A percentile compares a stretch with the other conserved stretches of the same genome.
Evolutionary conservation across 64 coral and sea anemone species (phyloP).

Genomic region (Stichodactyla mertensii): DNA sequence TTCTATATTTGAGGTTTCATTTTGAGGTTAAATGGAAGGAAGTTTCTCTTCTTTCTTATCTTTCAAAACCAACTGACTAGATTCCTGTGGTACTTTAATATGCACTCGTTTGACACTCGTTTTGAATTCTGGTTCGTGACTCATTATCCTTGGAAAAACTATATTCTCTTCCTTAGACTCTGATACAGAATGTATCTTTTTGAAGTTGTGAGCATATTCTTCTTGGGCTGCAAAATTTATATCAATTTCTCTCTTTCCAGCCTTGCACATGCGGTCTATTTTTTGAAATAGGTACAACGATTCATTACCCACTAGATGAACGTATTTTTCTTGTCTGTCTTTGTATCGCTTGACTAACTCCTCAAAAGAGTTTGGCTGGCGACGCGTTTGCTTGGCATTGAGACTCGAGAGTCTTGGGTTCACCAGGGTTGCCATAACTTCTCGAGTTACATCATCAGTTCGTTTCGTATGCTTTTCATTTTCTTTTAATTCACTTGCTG

Average conservation of each 20-base stretch:
- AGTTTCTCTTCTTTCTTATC: not conserved
- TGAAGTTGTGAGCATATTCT: not conserved
- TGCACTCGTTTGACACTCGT: not conserved
- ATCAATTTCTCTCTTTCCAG: conserved; percentile 48
- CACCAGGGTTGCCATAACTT: not conserved
- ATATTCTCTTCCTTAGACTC: not conserved
- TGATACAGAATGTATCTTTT: not conserved
- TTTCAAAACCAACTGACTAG: not conserved
- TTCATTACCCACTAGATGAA: conserved; percentile 40
- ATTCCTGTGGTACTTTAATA: conserved; percentile 20
- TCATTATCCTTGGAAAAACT: conserved; percentile 13
- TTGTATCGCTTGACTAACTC: conserved; percentile 60
- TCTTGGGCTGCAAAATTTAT: not conserved
- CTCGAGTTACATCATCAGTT: not conserved
- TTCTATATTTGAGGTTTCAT: not conserved
- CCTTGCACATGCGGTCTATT: conserved; percentile 47
- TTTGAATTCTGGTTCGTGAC: not conserved
- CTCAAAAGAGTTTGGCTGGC: conserved; percentile 64
- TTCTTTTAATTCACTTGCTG: not conserved
- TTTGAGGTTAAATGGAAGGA: not conserved
- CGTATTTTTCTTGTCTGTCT: conserved; percentile 38
- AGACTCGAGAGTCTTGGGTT: not conserved
- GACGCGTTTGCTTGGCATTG: not conserved
- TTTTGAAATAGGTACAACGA: conserved; percentile 61
- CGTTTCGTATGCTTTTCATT: not conserved